Evolutionary conservation across 2,888 invertebrate species (phyloP).

Genomic region (Cantharis rustica): DNA sequence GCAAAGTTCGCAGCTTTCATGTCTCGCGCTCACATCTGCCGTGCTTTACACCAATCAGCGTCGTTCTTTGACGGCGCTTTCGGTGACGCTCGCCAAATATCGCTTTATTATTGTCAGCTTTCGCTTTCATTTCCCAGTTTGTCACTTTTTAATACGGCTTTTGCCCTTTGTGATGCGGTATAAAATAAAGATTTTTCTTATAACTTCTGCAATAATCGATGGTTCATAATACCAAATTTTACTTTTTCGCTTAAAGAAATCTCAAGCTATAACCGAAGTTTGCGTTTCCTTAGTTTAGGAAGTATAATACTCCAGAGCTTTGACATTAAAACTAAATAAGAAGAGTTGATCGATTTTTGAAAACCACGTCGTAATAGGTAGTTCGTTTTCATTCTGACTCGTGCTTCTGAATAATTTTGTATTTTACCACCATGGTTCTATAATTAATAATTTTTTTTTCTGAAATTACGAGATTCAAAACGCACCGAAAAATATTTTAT

Average conservation of each 20-base stretch:
- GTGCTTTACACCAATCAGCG: slow-evolving; percentile 52
- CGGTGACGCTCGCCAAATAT: slow-evolving; percentile 26
- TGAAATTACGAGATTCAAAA: background rate
- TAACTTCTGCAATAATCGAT: background rate
- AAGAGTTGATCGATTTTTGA: background rate
- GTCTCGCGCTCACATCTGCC: slow-evolving; percentile 55
- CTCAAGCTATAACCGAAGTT: background rate
- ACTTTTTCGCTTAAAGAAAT: background rate
- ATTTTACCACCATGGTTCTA: background rate
- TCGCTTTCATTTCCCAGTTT: slow-evolving; percentile 31
- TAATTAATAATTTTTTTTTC: background rate
- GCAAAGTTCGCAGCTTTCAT: slow-evolving; percentile 54
- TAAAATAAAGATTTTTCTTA: slow-evolving; percentile 5
- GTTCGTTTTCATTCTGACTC: background rate
- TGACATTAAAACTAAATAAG: background rate
- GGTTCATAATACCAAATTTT: background rate
- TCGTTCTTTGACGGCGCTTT: slow-evolving; percentile 23
- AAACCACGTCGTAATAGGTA: background rate
- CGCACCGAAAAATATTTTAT: background rate
- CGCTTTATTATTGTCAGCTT: slow-evolving; percentile 29
- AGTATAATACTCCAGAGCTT: background rate
- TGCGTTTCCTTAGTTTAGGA: background rate
- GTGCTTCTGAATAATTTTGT: background rate
- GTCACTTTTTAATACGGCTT: slow-evolving; percentile 23
- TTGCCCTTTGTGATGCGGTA: slow-evolving; percentile 7